phyloP scores from a whole-genome alignment of 2,888 invertebrate genomes.

The Scrobipalpa costella region DNA sequence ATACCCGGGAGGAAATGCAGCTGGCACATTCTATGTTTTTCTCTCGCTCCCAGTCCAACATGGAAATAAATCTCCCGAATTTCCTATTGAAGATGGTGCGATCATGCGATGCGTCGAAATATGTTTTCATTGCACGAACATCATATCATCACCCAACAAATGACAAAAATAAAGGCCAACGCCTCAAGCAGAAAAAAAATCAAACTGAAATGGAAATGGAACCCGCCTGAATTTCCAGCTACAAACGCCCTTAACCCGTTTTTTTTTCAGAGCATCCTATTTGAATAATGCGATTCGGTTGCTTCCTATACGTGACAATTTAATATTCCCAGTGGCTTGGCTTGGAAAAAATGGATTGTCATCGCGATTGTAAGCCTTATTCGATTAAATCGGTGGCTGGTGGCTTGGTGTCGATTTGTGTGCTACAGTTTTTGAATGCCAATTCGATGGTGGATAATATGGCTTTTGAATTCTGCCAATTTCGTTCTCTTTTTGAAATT shows the following conservation, averaged over 20 bases:
- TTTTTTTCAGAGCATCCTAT: constrained; percentile 34
- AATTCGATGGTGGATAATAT: constrained; percentile 27
- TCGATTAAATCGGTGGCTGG: constrained; percentile 31
- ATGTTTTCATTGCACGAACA: no score
- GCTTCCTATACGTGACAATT: constrained; percentile 40
- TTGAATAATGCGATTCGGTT: constrained; percentile 42
- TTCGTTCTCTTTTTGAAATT: constrained; percentile 3
- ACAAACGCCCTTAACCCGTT: constrained; percentile 4
- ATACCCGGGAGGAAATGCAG: no score
- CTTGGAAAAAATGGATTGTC: constrained; percentile 30
- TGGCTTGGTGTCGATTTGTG: constrained; percentile 32
- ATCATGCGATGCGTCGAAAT: no score
- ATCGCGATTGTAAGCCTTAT: constrained; percentile 33
- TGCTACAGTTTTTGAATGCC: constrained; percentile 29
- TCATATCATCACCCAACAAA: no score
- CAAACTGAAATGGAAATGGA: no score
- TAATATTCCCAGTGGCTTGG: constrained; percentile 33
- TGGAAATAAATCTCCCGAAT: no score
- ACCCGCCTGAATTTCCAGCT: neutral
- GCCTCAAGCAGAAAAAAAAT: no score
- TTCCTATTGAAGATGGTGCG: no score
- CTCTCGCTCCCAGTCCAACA: no score
- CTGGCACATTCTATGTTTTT: no score
- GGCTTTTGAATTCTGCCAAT: constrained; percentile 11
- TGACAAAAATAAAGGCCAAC: no score